Evolutionary conservation across 92 coral and sea anemone genomes (phyloP).

Genomic region (Porites lobata): DNA sequence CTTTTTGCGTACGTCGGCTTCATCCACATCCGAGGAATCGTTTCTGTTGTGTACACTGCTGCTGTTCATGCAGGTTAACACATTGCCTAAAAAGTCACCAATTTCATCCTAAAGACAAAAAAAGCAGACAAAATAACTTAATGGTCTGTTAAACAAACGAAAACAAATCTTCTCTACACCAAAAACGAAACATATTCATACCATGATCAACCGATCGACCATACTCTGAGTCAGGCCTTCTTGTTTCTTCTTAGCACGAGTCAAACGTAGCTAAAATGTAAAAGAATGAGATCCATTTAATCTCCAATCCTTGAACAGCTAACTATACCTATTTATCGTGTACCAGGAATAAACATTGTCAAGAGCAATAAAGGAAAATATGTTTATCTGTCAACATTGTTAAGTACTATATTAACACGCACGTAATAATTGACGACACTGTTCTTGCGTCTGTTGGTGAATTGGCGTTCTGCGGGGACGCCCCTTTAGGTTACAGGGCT

Average conservation of each 20-base stretch:
- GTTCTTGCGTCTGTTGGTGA: too few relatives aligned
- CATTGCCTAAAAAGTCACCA: slow-evolving; percentile 96
- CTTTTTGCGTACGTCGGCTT: slow-evolving; percentile 87
- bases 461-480: too few relatives aligned
- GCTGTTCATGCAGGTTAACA: slow-evolving; percentile 80
- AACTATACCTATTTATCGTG: too few relatives aligned
- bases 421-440: too few relatives aligned
- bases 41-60: slow-evolving; percentile 79
- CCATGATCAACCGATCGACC: slow-evolving; percentile 98
- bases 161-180: not conserved
- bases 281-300: not conserved
- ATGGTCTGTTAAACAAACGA: not conserved
- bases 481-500: too few relatives aligned
- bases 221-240: slow-evolving; percentile 96
- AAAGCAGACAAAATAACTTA: not conserved
- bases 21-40: slow-evolving; percentile 95
- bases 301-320: not conserved
- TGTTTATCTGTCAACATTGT: too few relatives aligned
- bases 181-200: slow-evolving; percentile 43
- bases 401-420: too few relatives aligned
- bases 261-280: slow-evolving; percentile 78
- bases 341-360: not conserved
- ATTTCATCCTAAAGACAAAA: slow-evolving; percentile 84
- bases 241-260: slow-evolving; percentile 92
- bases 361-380: too few relatives aligned